Percentiles rank a stretch among this genome's conserved stretches.
Evolutionary conservation across 35 echinoderm and acorn worm genomes (phyloP).

Genomic region (Ophioderma brevispina): DNA sequence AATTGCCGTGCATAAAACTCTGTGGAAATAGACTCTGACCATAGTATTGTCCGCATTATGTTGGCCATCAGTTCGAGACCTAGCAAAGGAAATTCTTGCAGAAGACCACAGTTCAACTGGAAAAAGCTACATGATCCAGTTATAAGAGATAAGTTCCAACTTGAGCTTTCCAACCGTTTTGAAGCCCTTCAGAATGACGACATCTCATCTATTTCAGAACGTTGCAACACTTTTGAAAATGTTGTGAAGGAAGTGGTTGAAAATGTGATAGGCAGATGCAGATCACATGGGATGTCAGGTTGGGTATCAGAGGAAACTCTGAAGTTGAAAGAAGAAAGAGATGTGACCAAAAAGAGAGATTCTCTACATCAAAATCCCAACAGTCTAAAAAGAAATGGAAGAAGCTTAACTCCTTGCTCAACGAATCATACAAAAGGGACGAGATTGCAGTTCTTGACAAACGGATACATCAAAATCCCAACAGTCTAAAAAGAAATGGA

Average conservation of each 20-base stretch:
- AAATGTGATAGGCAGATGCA: slow-evolving; percentile 2
- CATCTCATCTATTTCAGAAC: neutral
- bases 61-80: slow-evolving; percentile 14
- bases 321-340: neutral
- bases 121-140: slow-evolving; percentile 37
- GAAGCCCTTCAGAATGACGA: neutral
- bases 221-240: slow-evolving; percentile 1
- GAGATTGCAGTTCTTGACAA: neutral
- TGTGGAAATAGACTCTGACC: slow-evolving; percentile 34
- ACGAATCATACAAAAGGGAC: slow-evolving; percentile 27
- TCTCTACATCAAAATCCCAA: neutral
- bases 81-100: slow-evolving; percentile 27
- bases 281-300: neutral
- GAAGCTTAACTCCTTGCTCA: slow-evolving; percentile 3
- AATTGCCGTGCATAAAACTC: slow-evolving; percentile 37
- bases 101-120: slow-evolving; percentile 41
- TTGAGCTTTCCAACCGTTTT: slow-evolving; percentile 32
- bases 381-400: slow-evolving; percentile 26
- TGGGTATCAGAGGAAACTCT: slow-evolving; percentile 23
- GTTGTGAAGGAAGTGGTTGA: neutral
- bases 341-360: neutral
- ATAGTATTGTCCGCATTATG: slow-evolving; percentile 17
- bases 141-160: slow-evolving; percentile 22
- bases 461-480: slow-evolving; percentile 21
- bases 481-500: slow-evolving; percentile 22